phyloP scores from a whole-genome alignment of 2,113 vertebrate species.

The Ochotona curzoniae region DNA sequence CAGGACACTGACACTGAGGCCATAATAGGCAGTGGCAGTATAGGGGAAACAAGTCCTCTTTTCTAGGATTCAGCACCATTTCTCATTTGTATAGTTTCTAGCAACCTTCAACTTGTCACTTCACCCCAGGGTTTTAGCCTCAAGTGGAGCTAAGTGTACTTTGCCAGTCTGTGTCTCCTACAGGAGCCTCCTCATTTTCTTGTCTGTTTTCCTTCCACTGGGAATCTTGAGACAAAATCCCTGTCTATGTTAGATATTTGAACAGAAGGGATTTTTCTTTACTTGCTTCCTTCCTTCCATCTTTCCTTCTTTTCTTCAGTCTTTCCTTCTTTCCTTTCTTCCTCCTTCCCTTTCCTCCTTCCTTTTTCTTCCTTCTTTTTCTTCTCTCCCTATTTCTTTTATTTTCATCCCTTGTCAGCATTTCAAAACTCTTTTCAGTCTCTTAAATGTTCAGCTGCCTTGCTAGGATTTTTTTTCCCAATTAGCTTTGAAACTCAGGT shows the following conservation, averaged over 20 bases:
- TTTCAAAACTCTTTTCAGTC: slow-evolving; percentile 59
- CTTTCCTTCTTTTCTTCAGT: no score
- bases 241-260: slow-evolving; percentile 6
- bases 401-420: not conserved
- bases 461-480: slow-evolving; percentile 47
- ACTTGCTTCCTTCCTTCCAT: no score
- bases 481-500: slow-evolving; percentile 60
- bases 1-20: not conserved
- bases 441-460: slow-evolving; percentile 53
- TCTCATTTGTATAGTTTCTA: not conserved
- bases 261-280: not conserved
- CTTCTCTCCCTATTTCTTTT: not conserved
- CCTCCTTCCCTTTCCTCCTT: not conserved
- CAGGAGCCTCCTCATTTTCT: not conserved
- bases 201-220: not conserved
- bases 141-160: not conserved
- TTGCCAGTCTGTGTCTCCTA: not conserved
- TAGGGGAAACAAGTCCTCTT: not conserved
- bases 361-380: not conserved
- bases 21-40: not conserved
- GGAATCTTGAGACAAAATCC: not conserved
- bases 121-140: not conserved
- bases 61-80: not conserved
- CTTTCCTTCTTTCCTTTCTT: not conserved
- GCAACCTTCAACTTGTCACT: not conserved